Evolutionary conservation across 2,113 vertebrate species (phyloP).

Genomic region (Phylloscopus trochiloides): DNA sequence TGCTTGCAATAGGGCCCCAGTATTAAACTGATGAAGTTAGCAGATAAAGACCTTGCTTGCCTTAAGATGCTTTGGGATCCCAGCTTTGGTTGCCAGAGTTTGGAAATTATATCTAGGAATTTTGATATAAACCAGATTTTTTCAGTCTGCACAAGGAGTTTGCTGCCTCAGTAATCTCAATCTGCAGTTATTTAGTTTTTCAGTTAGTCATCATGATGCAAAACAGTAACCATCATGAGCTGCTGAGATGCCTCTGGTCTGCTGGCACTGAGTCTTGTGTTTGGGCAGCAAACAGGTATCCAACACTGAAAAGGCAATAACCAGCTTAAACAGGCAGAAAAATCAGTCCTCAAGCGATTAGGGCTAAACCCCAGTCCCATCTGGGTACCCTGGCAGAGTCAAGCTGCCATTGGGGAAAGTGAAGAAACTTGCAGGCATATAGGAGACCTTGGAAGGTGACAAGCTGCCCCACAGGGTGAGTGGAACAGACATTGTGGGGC

Average conservation of each 20-base stretch:
- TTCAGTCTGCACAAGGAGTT: not conserved
- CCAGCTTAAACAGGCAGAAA: not conserved
- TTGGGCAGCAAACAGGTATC: not conserved
- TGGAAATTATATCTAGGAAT: not conserved
- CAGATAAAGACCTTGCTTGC: not conserved
- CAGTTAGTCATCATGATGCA: not conserved
- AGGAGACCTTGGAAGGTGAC: not conserved
- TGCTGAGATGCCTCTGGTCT: not conserved
- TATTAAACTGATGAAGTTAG: not conserved
- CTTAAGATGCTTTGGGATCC: not conserved
- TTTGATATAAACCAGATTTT: not conserved
- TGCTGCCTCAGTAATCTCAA: not conserved
- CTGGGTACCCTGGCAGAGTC: not conserved
- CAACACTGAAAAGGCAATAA: not conserved
- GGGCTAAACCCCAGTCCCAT: not conserved
- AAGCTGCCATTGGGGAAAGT: not conserved
- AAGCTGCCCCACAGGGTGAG: rapidly evolving
- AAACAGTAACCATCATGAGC: not conserved
- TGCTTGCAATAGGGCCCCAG: not conserved
- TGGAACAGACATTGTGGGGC: rapidly evolving
- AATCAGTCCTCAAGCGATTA: not conserved
- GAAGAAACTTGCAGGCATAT: too few relatives aligned
- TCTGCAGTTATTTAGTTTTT: not conserved
- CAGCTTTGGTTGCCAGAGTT: not conserved
- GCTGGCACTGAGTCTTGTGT: not conserved